A percentile compares a stretch with the other conserved stretches of the same genome.
Evolutionary conservation across 2,797 vertebrate genomes (phyloP).

Genomic region (Argentina silus): DNA sequence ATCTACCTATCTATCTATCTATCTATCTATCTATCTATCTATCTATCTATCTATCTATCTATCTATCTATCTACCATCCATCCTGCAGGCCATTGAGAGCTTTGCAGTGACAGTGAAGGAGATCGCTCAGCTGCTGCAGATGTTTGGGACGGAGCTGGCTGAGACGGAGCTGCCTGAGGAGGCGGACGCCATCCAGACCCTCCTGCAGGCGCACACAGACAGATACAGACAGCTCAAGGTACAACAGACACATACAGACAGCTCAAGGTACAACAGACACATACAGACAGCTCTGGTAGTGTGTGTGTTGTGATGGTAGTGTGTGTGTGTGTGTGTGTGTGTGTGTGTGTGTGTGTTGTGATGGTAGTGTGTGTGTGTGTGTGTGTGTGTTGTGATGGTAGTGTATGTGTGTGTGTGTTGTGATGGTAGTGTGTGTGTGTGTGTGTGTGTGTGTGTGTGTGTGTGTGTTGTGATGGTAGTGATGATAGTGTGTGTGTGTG

Average conservation of each 20-base stretch:
- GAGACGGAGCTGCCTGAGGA: conserved; percentile 90
- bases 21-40: no score
- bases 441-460: no score
- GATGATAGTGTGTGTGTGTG: background rate
- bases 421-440: no score
- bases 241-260: background rate
- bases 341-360: no score
- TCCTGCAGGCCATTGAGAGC: conserved; percentile 90
- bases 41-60: no score
- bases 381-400: no score
- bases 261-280: conserved; percentile 83
- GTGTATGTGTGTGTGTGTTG: no score
- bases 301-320: background rate
- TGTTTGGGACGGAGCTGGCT: conserved; percentile 92
- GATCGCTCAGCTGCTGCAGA: conserved; percentile 92
- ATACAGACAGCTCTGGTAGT: background rate
- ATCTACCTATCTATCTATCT: no score
- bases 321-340: conserved; percentile 2
- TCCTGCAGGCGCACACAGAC: conserved; percentile 86
- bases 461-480: background rate
- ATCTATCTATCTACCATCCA: no score
- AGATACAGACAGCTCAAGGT: conserved; percentile 94
- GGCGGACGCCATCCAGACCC: conserved; percentile 84
- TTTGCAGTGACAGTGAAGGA: conserved; percentile 97
- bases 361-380: no score